These are phyloP conservation scores for Ormyrus labotus DNA, from an alignment of 2,888 invertebrate species.

Conservation along the genomic window DNA sequence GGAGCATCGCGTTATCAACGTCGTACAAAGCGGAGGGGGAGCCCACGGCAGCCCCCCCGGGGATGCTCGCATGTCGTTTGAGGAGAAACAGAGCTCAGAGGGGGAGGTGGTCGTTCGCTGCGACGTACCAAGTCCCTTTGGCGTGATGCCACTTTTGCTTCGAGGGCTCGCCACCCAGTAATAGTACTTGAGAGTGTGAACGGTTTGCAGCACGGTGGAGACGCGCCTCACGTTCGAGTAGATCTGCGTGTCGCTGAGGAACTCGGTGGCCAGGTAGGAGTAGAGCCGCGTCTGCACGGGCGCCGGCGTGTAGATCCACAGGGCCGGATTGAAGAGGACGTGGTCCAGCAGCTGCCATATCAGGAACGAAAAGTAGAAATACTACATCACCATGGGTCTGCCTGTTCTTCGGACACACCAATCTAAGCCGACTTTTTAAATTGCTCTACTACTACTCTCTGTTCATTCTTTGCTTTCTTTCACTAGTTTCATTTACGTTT, in stretches of 20 bases:
- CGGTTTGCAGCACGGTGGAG: conserved; percentile 97
- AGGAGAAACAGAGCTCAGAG: too few relatives aligned
- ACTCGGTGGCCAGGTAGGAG: conserved; percentile 99
- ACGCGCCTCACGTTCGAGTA: conserved; percentile 97
- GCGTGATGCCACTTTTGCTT: conserved; percentile 95
- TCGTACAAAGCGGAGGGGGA: too few relatives aligned
- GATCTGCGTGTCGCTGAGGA: conserved; percentile 97
- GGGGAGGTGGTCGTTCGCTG: too few relatives aligned
- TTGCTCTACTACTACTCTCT: conserved; percentile 20
- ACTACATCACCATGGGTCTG: conserved; percentile 82
- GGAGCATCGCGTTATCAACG: too few relatives aligned
- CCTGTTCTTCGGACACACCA: conserved; percentile 74
- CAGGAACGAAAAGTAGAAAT: conserved; percentile 92
- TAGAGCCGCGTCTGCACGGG: conserved; percentile 96
- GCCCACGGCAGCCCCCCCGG: too few relatives aligned
- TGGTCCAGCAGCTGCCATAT: conserved; percentile 99
- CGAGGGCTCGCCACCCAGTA: conserved; percentile 99
- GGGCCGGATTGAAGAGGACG: conserved; percentile 98
- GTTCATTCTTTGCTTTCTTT: neutral
- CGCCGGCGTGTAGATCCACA: conserved; percentile 99
- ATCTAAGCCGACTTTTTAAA: conserved; percentile 72
- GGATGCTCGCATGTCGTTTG: too few relatives aligned
- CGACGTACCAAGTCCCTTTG: conserved; percentile 93
- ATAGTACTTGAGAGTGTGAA: conserved; percentile 99
- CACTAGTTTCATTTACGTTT: neutral